phyloP scores from a whole-genome alignment of 2,113 vertebrate species.

The Lophura nycthemera region DNA sequence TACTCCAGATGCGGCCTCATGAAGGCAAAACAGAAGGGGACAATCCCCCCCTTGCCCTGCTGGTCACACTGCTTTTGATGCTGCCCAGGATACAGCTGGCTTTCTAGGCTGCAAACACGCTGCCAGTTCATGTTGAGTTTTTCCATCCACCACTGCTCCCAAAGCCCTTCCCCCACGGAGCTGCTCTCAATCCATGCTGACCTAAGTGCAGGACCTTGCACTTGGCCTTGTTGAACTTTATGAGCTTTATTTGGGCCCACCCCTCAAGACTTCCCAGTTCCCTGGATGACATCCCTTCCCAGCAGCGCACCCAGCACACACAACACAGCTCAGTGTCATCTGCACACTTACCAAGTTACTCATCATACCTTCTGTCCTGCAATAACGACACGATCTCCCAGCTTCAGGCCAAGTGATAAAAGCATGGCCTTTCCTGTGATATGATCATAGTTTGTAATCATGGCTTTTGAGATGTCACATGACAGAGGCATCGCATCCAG shows the following conservation, averaged over 20 bases:
- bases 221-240: not conserved
- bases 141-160: not conserved
- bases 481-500: constrained; percentile 84
- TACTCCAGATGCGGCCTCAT: not conserved
- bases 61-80: no score
- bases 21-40: not conserved
- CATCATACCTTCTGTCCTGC: constrained; percentile 92
- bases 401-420: constrained; percentile 83
- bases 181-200: not conserved
- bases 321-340: not conserved
- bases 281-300: not conserved
- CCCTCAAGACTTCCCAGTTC: not conserved
- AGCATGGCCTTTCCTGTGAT: constrained; percentile 83
- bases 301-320: not conserved
- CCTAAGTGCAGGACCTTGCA: not conserved
- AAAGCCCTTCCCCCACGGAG: not conserved
- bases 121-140: not conserved
- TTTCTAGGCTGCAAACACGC: not conserved
- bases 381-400: constrained; percentile 94
- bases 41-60: not conserved
- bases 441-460: constrained; percentile 68
- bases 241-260: not conserved
- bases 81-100: not conserved
- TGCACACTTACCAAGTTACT: not conserved
- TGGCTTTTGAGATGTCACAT: constrained; percentile 70